Conservation (phyloP, 2,888 invertebrate species). For the Zootermopsis nevadensis region DNA sequence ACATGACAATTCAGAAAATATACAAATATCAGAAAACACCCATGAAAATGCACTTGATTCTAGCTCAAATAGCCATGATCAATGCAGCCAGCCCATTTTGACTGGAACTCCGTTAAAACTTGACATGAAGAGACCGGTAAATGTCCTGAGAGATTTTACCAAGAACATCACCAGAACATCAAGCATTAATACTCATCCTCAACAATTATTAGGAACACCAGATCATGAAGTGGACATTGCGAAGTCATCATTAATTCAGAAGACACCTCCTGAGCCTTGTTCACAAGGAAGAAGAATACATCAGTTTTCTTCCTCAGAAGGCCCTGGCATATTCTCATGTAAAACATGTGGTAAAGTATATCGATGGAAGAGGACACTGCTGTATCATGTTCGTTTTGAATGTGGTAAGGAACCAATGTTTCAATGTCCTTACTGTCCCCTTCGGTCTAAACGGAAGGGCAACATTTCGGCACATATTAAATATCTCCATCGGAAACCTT, state of each 20-base stretch:
- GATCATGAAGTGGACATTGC: not conserved
- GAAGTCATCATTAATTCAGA: not conserved
- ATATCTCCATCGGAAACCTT: slow-evolving; percentile 34
- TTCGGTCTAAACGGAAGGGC: slow-evolving; percentile 50
- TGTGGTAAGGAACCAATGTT: slow-evolving; percentile 54
- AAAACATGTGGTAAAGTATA: slow-evolving; percentile 45
- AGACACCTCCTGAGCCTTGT: not conserved
- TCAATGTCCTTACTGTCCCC: slow-evolving; percentile 56
- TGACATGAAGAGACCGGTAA: not conserved
- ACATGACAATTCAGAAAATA: too few species aligned
- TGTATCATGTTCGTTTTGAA: slow-evolving; percentile 41
- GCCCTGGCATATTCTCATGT: slow-evolving; percentile 46
- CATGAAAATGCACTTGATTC: too few species aligned
- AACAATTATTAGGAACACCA: not conserved
- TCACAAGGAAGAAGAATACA: not conserved
- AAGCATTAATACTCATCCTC: not conserved
- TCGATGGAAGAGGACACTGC: slow-evolving; percentile 46
- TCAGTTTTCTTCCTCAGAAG: slow-evolving; percentile 26
- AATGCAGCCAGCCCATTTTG: not conserved
- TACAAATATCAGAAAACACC: too few species aligned
- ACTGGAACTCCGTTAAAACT: not conserved
- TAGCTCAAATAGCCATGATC: too few species aligned
- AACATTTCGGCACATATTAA: slow-evolving; percentile 48
- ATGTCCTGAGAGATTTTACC: not conserved
- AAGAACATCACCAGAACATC: not conserved